Evolutionary conservation across 2,888 invertebrate species (phyloP).

Genomic region (Cephus runcator): DNA sequence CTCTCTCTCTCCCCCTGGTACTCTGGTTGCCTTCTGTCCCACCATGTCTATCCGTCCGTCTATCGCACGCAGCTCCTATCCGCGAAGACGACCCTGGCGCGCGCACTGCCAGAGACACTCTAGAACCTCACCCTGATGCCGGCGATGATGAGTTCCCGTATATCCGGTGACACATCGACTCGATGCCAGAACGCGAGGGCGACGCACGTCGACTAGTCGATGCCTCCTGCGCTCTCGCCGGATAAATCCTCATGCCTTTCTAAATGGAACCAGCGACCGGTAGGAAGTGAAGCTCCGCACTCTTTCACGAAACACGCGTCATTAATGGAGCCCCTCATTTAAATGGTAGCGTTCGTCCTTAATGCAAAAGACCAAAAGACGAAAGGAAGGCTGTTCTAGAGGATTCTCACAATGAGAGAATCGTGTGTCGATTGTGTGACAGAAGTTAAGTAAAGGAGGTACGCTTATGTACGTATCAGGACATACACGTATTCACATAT

Average conservation of each 20-base stretch:
- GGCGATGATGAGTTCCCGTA: not conserved
- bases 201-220: not conserved
- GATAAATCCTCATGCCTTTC: not conserved
- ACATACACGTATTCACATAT: not conserved
- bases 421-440: not conserved
- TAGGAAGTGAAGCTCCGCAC: not conserved
- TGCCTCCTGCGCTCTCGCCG: not conserved
- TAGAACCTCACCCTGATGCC: not conserved
- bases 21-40: not conserved
- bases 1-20: not conserved
- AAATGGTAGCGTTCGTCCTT: not conserved
- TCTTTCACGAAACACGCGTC: too few relatives aligned
- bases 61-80: not conserved
- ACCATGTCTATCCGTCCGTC: constrained; percentile 10
- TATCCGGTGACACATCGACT: not conserved
- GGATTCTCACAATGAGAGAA: too few relatives aligned
- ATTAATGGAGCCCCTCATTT: not conserved
- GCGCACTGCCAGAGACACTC: not conserved
- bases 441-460: not conserved
- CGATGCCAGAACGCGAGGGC: not conserved
- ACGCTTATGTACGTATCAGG: not conserved
- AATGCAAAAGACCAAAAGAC: not conserved
- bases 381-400: not conserved
- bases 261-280: not conserved
- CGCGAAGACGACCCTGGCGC: not conserved